Percentiles rank a stretch among this genome's conserved stretches.
phyloP scores from a whole-genome alignment of 2,888 invertebrate genomes.

The Mimas tiliae region DNA sequence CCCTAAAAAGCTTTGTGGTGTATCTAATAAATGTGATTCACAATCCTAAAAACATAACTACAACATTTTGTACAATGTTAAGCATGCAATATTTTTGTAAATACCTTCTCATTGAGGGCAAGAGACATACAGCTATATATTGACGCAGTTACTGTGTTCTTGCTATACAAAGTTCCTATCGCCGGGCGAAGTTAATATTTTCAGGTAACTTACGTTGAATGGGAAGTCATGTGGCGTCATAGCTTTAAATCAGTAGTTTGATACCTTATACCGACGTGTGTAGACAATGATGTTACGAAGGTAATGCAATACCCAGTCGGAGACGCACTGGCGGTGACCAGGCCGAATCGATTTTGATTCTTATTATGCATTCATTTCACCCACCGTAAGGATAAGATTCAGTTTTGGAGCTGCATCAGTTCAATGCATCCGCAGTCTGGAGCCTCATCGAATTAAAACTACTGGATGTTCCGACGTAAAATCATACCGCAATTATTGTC shows the following conservation, averaged over 20 bases:
- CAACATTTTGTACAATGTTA: background rate
- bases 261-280: no score
- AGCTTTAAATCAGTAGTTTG: no score
- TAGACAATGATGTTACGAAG: no score
- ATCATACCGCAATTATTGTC: no score
- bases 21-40: background rate
- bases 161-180: background rate
- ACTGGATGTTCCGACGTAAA: no score
- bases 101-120: background rate
- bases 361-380: no score
- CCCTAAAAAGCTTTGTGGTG: background rate
- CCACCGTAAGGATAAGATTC: no score
- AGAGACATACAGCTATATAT: background rate
- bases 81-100: background rate
- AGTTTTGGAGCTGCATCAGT: no score
- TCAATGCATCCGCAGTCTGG: background rate
- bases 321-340: no score
- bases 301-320: no score
- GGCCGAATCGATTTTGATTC: no score
- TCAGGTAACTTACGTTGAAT: background rate
- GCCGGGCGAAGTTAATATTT: background rate
- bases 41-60: background rate
- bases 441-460: background rate
- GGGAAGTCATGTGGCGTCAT: no score
- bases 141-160: background rate